Evolutionary conservation across 2,888 invertebrate species (phyloP).

Genomic region (Meganola albula): DNA sequence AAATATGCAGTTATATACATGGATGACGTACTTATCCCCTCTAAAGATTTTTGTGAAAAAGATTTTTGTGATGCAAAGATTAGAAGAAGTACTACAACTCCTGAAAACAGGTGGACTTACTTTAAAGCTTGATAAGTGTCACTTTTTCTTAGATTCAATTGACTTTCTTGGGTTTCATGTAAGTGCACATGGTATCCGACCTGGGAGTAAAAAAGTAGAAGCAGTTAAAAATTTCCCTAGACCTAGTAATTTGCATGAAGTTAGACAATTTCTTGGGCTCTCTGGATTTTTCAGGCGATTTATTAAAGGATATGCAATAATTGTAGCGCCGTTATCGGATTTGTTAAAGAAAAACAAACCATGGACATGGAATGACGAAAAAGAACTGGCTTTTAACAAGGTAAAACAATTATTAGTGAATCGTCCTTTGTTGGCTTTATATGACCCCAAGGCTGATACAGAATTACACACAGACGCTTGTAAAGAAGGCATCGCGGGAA

Average conservation of each 20-base stretch:
- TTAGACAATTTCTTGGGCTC: neutral
- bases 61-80: neutral
- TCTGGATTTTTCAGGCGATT: too few relatives aligned
- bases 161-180: slow-evolving; percentile 1
- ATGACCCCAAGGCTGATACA: too few relatives aligned
- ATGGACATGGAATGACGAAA: neutral
- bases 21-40: neutral
- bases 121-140: slow-evolving; percentile 1
- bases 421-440: neutral
- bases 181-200: neutral
- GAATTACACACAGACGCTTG: too few relatives aligned
- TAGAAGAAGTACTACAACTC: neutral
- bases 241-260: slow-evolving; percentile 1
- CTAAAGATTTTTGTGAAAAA: neutral
- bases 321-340: neutral
- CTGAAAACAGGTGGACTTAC: neutral
- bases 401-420: neutral
- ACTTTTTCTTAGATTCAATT: neutral
- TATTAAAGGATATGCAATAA: too few relatives aligned
- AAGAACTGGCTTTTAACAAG: neutral
- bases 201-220: neutral
- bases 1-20: neutral
- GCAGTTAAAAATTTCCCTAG: neutral
- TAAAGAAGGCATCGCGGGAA: too few relatives aligned
- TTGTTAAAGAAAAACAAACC: neutral